Evolutionary conservation across 2,797 vertebrate genomes (phyloP), one percentile per base, ranked within the genome.

Genomic region (Hoplostethus mediterraneus): DNA sequence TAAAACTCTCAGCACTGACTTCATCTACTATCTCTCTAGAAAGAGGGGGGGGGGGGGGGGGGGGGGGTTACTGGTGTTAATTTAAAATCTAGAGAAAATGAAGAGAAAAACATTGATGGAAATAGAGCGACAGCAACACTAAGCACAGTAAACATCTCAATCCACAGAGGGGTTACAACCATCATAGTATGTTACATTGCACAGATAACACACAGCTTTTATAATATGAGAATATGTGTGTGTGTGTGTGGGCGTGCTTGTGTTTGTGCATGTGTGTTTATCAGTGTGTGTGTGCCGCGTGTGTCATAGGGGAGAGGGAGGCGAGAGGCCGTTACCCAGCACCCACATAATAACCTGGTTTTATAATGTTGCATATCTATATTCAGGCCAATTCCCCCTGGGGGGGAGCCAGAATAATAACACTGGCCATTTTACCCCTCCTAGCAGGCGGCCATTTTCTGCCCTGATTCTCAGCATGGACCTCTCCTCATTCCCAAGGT

Each of bases 341-440:
- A 90, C 92, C 91, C 90, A 92, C 90, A 93, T 93, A 94, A 94
- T 93, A 94, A 92, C 93, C 89, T 91, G 89, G 86, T 92, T 93
- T 92, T 92, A 93, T 93, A 94, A 94, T 94, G 92, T 94, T 94
- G 92, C 93, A 94, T 94, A 94, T 93, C 92, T 94, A 93, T 93
- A 94, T 94, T 93, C 93, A 92, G 91, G 91, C 90, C 93, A 91
- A 92, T 91, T 94, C 91, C 91, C 93, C 91, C 86, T 86, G 86
- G 91, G 91, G 86, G 90, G 86, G 76, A 86, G 80, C 68, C 77
- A 61, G 91, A 92, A 94, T 93, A 93, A 94, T 92, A 92, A 93
- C 77, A 71, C 86, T 92, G 89, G 88, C 92, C 93, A 92, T 93
- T 94, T 93, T 91, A 91, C 88, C 89, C 89, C 91, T 91, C 81